A percentile compares a stretch with the other conserved stretches of the same genome.
Conservation (phyloP, 1,140 invertebrate genomes). For the Laupala kohalensis region DNA sequence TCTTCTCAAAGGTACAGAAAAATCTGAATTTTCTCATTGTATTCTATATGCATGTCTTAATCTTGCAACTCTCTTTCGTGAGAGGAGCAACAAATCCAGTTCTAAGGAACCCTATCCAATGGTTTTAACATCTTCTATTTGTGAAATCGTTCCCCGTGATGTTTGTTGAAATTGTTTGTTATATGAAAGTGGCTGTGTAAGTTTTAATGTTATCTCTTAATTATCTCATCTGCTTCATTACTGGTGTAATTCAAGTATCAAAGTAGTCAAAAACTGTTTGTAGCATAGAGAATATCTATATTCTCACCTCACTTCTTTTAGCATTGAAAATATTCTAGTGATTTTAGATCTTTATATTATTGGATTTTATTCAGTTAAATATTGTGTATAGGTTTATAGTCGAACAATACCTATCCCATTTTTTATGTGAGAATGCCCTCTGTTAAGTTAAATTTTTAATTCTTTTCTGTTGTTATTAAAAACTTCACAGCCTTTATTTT, state of each 20-base stretch:
- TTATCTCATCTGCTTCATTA: not conserved
- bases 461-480: no score
- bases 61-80: not conserved
- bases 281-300: not conserved
- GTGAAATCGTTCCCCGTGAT: not conserved
- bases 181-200: not conserved
- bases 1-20: not conserved
- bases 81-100: no score
- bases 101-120: no score
- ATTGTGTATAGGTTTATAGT: no score
- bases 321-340: no score
- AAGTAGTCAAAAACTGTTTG: not conserved
- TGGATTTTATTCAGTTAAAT: no score
- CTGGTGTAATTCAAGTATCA: not conserved
- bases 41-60: not conserved
- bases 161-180: not conserved
- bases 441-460: no score
- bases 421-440: no score
- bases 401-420: no score
- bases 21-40: not conserved
- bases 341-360: no score
- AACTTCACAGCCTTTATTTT: no score
- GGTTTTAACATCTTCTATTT: not conserved
- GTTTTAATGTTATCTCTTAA: not conserved
- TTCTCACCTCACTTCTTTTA: no score